Percentiles rank a stretch among this genome's conserved stretches.
Evolutionary conservation across 2,113 vertebrate genomes (phyloP).

Genomic region (Poeciliopsis retropinna): DNA sequence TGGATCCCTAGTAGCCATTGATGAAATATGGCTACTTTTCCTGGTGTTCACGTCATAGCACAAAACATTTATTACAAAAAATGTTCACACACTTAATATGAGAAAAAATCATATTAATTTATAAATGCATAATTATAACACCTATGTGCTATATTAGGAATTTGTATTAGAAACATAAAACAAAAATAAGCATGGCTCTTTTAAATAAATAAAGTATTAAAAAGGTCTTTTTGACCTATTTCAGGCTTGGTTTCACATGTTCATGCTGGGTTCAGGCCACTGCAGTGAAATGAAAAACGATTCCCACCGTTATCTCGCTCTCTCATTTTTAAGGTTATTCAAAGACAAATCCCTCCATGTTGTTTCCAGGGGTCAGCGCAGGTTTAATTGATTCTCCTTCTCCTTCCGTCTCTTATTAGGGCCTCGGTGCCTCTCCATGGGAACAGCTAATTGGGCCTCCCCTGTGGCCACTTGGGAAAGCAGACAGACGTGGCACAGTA

Average conservation of each 20-base stretch:
- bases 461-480: conserved; percentile 89
- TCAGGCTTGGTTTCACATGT: neutral
- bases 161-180: no score
- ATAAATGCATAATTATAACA: no score
- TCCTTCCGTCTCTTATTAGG: conserved; percentile 91
- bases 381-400: conserved; percentile 95
- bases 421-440: conserved; percentile 91
- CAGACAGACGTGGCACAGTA: conserved; percentile 80
- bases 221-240: neutral
- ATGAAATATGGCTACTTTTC: no score
- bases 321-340: conserved; percentile 12
- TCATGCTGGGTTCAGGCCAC: neutral
- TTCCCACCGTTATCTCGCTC: neutral
- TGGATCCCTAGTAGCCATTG: no score
- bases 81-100: no score
- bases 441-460: conserved; percentile 93
- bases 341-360: conserved; percentile 36
- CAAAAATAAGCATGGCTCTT: no score
- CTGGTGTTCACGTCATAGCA: no score
- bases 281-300: conserved; percentile 1
- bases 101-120: no score
- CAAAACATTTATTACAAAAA: no score
- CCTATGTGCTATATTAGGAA: no score
- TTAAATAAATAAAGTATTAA: no score
- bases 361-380: conserved; percentile 88